Conservation (phyloP, 2,797 vertebrate genomes). For the Coracias cyanogaster region DNA sequence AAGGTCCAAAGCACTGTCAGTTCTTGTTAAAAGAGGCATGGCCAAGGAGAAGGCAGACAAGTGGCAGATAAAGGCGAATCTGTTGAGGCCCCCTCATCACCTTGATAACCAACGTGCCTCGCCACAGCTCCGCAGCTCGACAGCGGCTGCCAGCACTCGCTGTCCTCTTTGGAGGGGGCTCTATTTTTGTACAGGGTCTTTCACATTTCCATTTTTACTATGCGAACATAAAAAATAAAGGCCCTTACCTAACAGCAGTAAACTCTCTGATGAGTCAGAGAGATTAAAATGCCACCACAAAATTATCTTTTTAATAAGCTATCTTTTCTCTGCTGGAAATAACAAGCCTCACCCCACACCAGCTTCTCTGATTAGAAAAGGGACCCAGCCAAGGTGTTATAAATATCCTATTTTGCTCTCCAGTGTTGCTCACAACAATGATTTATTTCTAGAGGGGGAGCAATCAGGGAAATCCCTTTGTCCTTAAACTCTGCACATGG, state of each 20-base stretch:
- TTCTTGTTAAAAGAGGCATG: neutral
- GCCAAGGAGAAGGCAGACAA: neutral
- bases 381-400: conserved; percentile 5
- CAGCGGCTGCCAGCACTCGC: rapidly evolving
- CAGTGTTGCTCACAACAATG: neutral
- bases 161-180: neutral
- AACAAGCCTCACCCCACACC: neutral
- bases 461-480: conserved; percentile 20
- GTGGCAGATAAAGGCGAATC: neutral
- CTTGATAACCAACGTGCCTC: neutral
- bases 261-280: neutral
- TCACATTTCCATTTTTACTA: neutral
- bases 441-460: conserved; percentile 8
- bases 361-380: conserved; percentile 14
- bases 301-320: neutral
- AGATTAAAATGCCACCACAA: neutral
- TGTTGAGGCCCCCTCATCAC: neutral
- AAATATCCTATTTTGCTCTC: neutral
- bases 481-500: neutral
- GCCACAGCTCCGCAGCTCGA: neutral
- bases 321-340: neutral
- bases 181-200: neutral
- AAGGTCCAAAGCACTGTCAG: neutral
- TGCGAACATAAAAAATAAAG: neutral
- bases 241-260: neutral